Evolutionary conservation across 2,113 vertebrate genomes (phyloP), one percentile per base, ranked within the genome.

Genomic region (Micronisus gabar): DNA sequence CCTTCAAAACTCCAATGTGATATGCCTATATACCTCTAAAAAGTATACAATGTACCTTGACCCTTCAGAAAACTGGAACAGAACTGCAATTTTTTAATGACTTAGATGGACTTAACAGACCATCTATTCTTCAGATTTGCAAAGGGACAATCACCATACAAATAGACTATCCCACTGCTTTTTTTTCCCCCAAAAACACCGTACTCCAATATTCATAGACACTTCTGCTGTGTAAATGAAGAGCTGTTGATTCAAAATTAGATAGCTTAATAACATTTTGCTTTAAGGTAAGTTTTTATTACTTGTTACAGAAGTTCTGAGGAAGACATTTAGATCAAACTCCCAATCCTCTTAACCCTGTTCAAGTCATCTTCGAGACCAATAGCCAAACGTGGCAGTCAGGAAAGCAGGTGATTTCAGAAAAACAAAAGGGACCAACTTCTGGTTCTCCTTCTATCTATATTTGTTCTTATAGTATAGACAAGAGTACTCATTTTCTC

Each of bases 131-230:
- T 80, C 58, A 68, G 14, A 52, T 86, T 27, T 72, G 26, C 32
- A 59, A 40, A 81, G 55, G 16, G 15, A 45, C 59, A 90, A 32
- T 71, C n/a, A 67, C 29, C 34, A 74, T 11, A 78, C 7, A 63
- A 50, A 63, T 0, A 90, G 43, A 79, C 18, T 9, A 72, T 25
- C 12, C 50, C 23, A 50, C 47, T 38, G 45, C 29, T 59, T 80
- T 32, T 25, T 9, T 15, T 1, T 3, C 8, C 34, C 7, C 0
- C 2, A 1, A 12, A 12, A 68, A 15, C 34, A 67, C 25, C 45
- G 26, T 36, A 48, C 11, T 72, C 30, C 2, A 74, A 34, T 56
- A 75, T 52, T 80, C 71, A 90, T 53, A 61, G 43, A 65, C 25
- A 66, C 10, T 80, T 66, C 16, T n/a, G 26, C 18, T 25, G 36